Base-by-base conservation (phyloP, 2,113 vertebrate genomes). In the Egretta garzetta region DNA sequence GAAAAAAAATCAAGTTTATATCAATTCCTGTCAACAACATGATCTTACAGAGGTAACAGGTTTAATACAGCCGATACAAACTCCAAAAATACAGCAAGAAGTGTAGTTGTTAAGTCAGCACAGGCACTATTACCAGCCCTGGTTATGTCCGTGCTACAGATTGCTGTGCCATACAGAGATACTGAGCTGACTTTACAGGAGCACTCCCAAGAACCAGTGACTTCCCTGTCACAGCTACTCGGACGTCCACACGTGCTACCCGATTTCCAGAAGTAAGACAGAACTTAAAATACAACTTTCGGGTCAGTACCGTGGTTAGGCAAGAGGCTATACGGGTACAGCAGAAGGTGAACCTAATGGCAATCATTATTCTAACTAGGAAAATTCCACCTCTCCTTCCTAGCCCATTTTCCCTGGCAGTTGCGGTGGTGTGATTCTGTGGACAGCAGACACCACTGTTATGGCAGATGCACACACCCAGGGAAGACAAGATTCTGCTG, bases 391-490 rank as follows among this genome's bases (percentile, higher is more conserved):
- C 20, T 41, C 32, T 53, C 12, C 12, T 60, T 77, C 26, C 35
- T 28, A 64, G 64, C 7, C 22, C 10, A 14, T 14, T 47, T 76
- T 56, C 26, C 45, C 45, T 68, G 45, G 7, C 47, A 66, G 32
- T 12, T 74, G 27, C 35, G 20, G 39, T 66, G 30, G 17, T 39
- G 7, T 70, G 50, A 52, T 35, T 93, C 19, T n/a, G 8, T 17
- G 41, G 23, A 66, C 35, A 71, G 50, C 9, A 58, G 35, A 82
- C 20, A 47, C 6, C 1, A 7, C 18, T 55, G 80, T 55, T 24
- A 64, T 0, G 0, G 77, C 35, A 90, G 64, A 66, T 15, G 33
- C 4, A 60, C 0, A 0, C 17, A 79, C 12, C 26, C 33, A 15
- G 2, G 32, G 27, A 84, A 80, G 63, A 27, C 1, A 8, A 84